Evolutionary conservation across 2,113 vertebrate genomes (phyloP).

Genomic region (Centropristis striata): DNA sequence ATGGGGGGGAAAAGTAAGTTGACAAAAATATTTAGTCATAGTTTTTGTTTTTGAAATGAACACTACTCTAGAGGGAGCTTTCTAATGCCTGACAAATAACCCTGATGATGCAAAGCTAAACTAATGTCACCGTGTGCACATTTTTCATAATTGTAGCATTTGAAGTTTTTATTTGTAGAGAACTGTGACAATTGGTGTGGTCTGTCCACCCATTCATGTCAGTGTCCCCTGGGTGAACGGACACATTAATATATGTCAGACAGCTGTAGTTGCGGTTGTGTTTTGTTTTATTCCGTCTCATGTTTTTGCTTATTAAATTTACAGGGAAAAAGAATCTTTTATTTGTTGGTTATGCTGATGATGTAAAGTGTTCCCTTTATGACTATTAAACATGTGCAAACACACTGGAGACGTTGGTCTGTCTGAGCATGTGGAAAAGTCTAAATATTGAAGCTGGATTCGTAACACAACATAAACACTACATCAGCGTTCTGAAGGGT

Average conservation of each 20-base stretch:
- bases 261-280: neutral
- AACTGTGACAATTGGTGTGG: neutral
- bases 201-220: neutral
- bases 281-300: constrained; percentile 3
- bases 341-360: neutral
- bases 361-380: neutral
- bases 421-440: neutral
- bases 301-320: constrained; percentile 19
- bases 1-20: too few relatives aligned
- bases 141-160: neutral
- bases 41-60: too few relatives aligned
- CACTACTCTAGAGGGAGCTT: too few relatives aligned
- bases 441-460: constrained; percentile 1
- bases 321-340: constrained; percentile 3
- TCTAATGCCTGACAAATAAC: too few relatives aligned
- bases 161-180: neutral
- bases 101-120: too few relatives aligned
- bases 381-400: constrained; percentile 4
- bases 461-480: constrained; percentile 12
- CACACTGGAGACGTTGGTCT: neutral
- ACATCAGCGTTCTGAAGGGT: constrained; percentile 22
- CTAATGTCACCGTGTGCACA: neutral
- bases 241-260: too few relatives aligned
- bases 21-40: too few relatives aligned
- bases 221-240: neutral